Evolutionary conservation across 2,888 invertebrate genomes (phyloP), one percentile per base, ranked within the genome.

Genomic region (Eristalinus sepulchralis): DNA sequence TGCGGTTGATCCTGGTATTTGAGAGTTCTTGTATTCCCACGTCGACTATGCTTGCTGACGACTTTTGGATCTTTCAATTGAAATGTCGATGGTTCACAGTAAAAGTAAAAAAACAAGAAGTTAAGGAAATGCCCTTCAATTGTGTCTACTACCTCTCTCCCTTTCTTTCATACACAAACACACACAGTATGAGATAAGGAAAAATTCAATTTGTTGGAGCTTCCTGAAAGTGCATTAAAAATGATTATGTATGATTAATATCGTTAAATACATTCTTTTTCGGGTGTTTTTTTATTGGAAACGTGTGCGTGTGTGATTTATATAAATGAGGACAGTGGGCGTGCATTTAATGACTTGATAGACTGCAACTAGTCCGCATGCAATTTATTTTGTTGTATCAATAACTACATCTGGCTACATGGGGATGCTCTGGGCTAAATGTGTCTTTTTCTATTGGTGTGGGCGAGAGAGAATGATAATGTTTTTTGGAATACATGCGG

Each of bases 141-240:
- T 8, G 17, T 1, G 17, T n/a, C 17, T n/a, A 9, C 5, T 17
- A n/a, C 5, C 5, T 27, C 27, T 27, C 27, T 27, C 27, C 5
- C 27, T 27, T 5, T 47, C 47, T 47, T 17, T n/a, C 47, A 47
- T 47, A 47, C 47, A 47, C 17, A 47, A 47, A 47, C 47, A 47
- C 47, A 47, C 47, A 47, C 17, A 47, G 47, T 17, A 17, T 47
- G 47, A 47, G 62, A 47, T 66, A 72, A 31, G 62, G 77, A 81
- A 73, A 75, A 79, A 79, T 75, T 86, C 82, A 86, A 82, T 86
- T 86, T 82, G 66, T 60, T 79, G 75, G 73, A 75, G 57, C 67
- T 78, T 86, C 86, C 86, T 86, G 86, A 86, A 86, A 86, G 78
- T 86, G 86, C 86, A 86, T 86, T 82, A 79, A 82, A 85, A 86